Evolutionary conservation across 1,140 invertebrate genomes (phyloP), one percentile per base, ranked within the genome.

Genomic region (Aphaenogaster floridana): DNA sequence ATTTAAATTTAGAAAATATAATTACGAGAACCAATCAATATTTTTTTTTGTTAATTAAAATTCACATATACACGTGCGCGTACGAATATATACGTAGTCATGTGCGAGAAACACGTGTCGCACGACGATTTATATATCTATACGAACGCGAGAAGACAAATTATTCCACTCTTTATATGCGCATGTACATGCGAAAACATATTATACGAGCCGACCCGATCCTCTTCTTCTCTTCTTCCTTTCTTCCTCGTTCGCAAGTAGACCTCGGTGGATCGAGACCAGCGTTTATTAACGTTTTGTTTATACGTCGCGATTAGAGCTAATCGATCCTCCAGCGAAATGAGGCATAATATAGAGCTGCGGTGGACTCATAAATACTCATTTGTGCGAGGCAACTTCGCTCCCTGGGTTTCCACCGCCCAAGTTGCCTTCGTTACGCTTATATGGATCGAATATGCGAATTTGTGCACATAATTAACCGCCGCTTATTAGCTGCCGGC

Each of bases 321-420:
- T 94, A 94, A 94, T 93, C 92, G 92, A 93, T 94, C 76, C 89
- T 87, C 66, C 36, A 76, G 88, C 84, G 66, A 94, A 94, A 93
- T 89, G 89, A 90, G 89, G 83, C 86, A 92, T 92, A 93, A 94
- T 94, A 94, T 93, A 94, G 87, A 92, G 91, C 88, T 91, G 84
- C 57, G 89, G 42, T 72, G 63, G 64, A 77, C 87, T 92, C 93
- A 91, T 94, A 94, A 94, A 94, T 94, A 94, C 93, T 94, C 93
- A 94, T 94, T 94, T 94, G 93, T 91, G 90, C 64, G 85, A 71
- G 86, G 87, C 85, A 61, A 61, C n/a, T 52, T 59, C 45, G 48
- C 21, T 57, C 15, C 66, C 66, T 69, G 42, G 77, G 54, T 89
- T 52, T 36, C 21, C 59, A 91, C 86, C 90, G 89, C 91, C 92